These are phyloP conservation scores for Itoplectis maculator DNA, from an alignment of 2,888 invertebrate genomes.

Conservation along the genomic window DNA sequence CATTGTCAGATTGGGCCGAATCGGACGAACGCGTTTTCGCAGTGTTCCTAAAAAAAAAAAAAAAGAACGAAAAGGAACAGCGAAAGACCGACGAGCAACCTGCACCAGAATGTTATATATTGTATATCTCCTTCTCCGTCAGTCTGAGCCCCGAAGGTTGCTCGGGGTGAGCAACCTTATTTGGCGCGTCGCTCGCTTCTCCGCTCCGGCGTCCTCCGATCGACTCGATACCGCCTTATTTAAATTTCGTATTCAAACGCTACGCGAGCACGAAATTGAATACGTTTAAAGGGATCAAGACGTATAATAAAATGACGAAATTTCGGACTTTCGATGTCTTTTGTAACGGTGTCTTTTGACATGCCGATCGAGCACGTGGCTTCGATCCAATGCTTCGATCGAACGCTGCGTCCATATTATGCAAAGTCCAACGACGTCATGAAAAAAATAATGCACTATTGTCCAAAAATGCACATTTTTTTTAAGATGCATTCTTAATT, in stretches of 20 bases:
- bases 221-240: conserved; percentile 58
- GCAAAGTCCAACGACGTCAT: too few species aligned
- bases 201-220: conserved; percentile 61
- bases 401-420: too few species aligned
- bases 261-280: conserved; percentile 25
- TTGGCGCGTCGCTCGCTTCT: conserved; percentile 71
- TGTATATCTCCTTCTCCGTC: conserved; percentile 25
- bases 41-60: conserved; percentile 15
- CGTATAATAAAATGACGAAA: not conserved
- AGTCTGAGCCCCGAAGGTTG: conserved; percentile 65
- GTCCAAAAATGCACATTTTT: too few species aligned
- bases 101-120: conserved; percentile 38
- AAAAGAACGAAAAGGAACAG: conserved; percentile 15
- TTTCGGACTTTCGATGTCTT: not conserved
- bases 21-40: conserved; percentile 65
- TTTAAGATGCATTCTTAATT: too few species aligned
- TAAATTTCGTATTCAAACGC: conserved; percentile 28
- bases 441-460: too few species aligned
- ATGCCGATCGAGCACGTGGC: not conserved
- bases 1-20: conserved; percentile 74
- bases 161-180: conserved; percentile 78
- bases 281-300: not conserved
- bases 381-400: too few species aligned
- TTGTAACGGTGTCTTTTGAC: not conserved
- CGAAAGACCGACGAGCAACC: conserved; percentile 54